Percentiles rank a stretch among this genome's conserved stretches.
phyloP scores from a whole-genome alignment of 2,113 vertebrate species.

The Corythoichthys haematopterus region DNA sequence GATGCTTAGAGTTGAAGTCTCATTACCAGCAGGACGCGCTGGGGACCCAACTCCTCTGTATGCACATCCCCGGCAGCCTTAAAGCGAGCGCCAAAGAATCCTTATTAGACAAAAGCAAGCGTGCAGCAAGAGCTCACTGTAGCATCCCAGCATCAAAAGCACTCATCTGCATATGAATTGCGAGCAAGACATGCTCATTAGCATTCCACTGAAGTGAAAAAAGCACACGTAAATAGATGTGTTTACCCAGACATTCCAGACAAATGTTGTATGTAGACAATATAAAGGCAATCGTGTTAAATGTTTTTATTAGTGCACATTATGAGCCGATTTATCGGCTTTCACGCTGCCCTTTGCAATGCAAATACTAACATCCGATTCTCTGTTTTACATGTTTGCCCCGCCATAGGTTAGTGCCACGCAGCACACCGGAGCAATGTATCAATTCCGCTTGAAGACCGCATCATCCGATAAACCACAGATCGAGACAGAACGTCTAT shows the following conservation, averaged over 20 bases:
- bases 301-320: not conserved
- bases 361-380: slow-evolving; percentile 14
- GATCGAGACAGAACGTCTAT: slow-evolving; percentile 4
- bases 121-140: slow-evolving; percentile 26
- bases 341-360: not conserved
- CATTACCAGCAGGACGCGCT: slow-evolving; percentile 48
- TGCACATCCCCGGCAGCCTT: slow-evolving; percentile 44
- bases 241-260: slow-evolving; percentile 25
- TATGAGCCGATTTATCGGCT: not conserved
- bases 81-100: slow-evolving; percentile 28
- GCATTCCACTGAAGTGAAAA: slow-evolving; percentile 45
- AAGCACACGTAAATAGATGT: slow-evolving; percentile 44
- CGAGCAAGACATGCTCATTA: slow-evolving; percentile 36
- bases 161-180: slow-evolving; percentile 55
- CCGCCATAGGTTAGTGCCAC: slow-evolving; percentile 1
- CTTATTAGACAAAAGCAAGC: slow-evolving; percentile 42
- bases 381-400: slow-evolving; percentile 14
- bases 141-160: slow-evolving; percentile 40
- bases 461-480: slow-evolving; percentile 28
- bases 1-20: slow-evolving; percentile 35
- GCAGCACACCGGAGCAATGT: not conserved
- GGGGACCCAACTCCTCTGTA: slow-evolving; percentile 36
- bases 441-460: not conserved
- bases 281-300: slow-evolving; percentile 6
- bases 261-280: slow-evolving; percentile 21